Conservation (phyloP, 2,113 vertebrate species). For the Thermophis baileyi region DNA sequence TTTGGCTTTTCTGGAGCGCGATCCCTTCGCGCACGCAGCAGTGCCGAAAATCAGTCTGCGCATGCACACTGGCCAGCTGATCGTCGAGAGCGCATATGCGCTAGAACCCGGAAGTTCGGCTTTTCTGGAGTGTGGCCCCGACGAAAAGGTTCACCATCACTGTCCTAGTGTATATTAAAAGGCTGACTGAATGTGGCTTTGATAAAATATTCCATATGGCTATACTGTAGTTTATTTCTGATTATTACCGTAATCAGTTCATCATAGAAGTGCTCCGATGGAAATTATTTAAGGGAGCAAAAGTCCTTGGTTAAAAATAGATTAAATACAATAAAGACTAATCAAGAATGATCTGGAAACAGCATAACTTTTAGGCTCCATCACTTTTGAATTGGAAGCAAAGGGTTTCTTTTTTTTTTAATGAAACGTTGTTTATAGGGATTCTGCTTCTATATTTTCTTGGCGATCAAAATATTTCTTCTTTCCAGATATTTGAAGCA, state of each 20-base stretch:
- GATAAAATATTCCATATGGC: not conserved
- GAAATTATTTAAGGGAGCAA: not conserved
- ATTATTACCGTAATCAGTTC: not conserved
- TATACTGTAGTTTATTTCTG: not conserved
- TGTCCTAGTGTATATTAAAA: not conserved
- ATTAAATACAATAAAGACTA: not conserved
- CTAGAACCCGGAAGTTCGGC: too few relatives aligned
- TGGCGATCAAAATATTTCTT: too few relatives aligned
- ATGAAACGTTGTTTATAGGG: not conserved
- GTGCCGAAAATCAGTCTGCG: too few relatives aligned
- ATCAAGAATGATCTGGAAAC: not conserved
- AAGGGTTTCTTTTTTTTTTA: not conserved
- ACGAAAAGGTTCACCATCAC: too few relatives aligned
- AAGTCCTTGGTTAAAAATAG: not conserved
- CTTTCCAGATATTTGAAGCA: too few relatives aligned
- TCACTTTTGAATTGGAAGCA: not conserved
- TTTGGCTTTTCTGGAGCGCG: too few relatives aligned
- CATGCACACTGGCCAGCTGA: too few relatives aligned
- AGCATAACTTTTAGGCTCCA: not conserved
- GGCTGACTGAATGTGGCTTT: not conserved
- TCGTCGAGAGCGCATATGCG: too few relatives aligned
- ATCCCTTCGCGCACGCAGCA: too few relatives aligned
- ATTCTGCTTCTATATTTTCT: not conserved
- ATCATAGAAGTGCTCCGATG: not conserved
- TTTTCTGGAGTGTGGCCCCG: too few relatives aligned